Base-by-base conservation (phyloP, 2,888 invertebrate genomes). In the Blera fallax region DNA sequence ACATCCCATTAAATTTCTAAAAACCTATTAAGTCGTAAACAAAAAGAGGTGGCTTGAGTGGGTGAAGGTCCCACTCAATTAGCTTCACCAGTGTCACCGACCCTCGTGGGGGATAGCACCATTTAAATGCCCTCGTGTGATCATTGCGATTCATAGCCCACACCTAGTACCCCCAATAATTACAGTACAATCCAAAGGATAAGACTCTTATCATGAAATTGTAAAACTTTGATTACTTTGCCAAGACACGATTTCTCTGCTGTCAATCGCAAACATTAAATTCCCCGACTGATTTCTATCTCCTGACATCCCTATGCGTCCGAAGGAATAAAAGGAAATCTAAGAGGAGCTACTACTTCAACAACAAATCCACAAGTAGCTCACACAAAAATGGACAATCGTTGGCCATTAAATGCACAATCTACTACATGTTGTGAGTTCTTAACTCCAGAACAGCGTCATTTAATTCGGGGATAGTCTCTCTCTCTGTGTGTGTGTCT, bases 381-480 rank as follows among this genome's bases (percentile, higher is more conserved):
- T 27, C 67, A 52, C 34, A 24, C 56, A 76, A 65, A 58, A 83
- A 64, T 67, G 65, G 83, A 74, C 83, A 83, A 83, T 79, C 79
- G 48, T 69, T 67, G 43, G 37, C 83, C 73, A 84, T 84, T 69
- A 84, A 79, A 79, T 84, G 83, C 83, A 74, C 83, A 84, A 84
- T 79, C 78, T 73, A 73, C 79, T 84, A 84, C 67, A 84, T 69
- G 64, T 79, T 84, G 73, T 40, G 54, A 78, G 78, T 82, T 67
- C 70, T 72, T 43, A 72, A 54, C 69, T 60, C 62, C 34, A 45
- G 58, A 40, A 18, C 34, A 79, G 73, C 34, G n/a, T n/a, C 69
- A 69, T 79, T 67, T 48, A 54, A 56, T 64, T 62, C 54, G 34
- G 34, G 21, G 29, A 24, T 14, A 65, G n/a, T n/a, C n/a, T n/a